Conservation (phyloP, 2,888 invertebrate species). For the Plebejus melissa region DNA sequence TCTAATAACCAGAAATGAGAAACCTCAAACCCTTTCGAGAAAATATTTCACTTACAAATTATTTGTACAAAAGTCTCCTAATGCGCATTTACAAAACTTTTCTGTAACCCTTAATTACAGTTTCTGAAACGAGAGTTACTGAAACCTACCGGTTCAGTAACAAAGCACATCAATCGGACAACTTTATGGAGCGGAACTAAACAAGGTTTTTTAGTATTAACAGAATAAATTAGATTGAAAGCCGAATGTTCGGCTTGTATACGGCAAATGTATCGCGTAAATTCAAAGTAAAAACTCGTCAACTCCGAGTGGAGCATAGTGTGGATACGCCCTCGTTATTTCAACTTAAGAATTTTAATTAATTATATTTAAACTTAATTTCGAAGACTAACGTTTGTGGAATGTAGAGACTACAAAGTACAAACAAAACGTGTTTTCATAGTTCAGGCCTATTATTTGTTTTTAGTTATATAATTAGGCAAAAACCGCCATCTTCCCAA, state of each 20-base stretch:
- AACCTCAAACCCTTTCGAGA: neutral
- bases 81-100: conserved; percentile 20
- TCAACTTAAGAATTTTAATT: too few relatives aligned
- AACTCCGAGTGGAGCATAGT: conserved; percentile 44
- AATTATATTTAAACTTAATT: too few relatives aligned
- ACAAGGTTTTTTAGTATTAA: conserved; percentile 58
- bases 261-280: conserved; percentile 74
- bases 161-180: conserved; percentile 56
- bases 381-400: too few relatives aligned
- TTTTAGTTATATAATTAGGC: too few relatives aligned
- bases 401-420: too few relatives aligned
- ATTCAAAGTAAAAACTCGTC: conserved; percentile 72
- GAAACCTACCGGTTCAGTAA: conserved; percentile 35
- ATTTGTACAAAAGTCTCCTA: neutral
- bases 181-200: conserved; percentile 63
- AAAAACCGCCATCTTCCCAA: too few relatives aligned
- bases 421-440: too few relatives aligned
- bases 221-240: conserved; percentile 68
- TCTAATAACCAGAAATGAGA: neutral
- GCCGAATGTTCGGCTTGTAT: conserved; percentile 72
- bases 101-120: conserved; percentile 30
- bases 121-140: conserved; percentile 25
- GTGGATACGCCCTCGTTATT: conserved; percentile 31
- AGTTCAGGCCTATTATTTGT: too few relatives aligned
- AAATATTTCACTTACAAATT: neutral